Base-by-base conservation (phyloP, 2,113 vertebrate genomes). In the Balaenoptera acutorostrata region DNA sequence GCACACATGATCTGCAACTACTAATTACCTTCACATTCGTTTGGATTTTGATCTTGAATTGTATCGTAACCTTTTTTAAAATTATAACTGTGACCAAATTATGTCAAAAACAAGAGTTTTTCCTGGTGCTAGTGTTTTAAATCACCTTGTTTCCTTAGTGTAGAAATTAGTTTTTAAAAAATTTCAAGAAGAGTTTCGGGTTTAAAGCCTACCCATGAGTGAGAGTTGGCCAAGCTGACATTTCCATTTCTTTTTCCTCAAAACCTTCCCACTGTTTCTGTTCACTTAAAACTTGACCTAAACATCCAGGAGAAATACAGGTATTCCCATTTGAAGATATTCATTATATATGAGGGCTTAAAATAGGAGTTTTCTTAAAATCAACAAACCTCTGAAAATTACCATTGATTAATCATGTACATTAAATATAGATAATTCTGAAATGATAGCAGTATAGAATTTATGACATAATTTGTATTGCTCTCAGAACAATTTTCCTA, bases 281-380 rank as follows among this genome's bases (percentile, higher is more conserved):
- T 78, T 94, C 44, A 18, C 88, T 91, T 85, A 41, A 87, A 87
- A 71, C 27, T 86, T 86, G 72, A 85, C 52, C 10, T 33, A 75
- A 88, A 31, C 3, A 61, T 68, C 77, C 41, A 55, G 9, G 31
- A 93, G 29, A 93, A 68, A 55, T 4, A 23, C 1, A 68, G 25
- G 3, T 66, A 33, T 66, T 86, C 39, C 49, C 41, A 87, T 57
- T 92, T 57, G 21, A 95, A 95, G 18, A n/a, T 41, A n/a, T 9
- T 59, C 18, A 27, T 68, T 59, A 52, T 33, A 27, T 77, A 49
- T 13, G 33, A n/a, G 20, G 69, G 63, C 81, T 78, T 78, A 71
- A 90, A 85, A 55, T 72, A 55, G 49, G n/a, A 64, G n/a, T 95
- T 80, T 44, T 68, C n/a, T 71, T 64, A 41, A 92, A 92, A 86